Evolutionary conservation across 1,140 invertebrate species (phyloP).

Genomic region (Anadara kagoshimensis): DNA sequence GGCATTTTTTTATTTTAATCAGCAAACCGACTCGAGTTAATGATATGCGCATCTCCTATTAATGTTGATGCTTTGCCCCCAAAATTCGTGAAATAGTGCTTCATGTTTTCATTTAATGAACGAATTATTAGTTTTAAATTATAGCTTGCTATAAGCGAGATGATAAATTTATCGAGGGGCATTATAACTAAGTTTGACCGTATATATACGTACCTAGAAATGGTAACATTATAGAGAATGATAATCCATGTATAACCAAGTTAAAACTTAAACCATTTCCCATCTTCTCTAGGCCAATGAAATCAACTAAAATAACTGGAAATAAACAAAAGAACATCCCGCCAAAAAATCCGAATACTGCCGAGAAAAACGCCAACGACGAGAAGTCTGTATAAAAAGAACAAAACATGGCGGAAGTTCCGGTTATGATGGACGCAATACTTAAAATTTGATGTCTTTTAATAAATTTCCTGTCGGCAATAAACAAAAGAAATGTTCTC

Average conservation of each 20-base stretch:
- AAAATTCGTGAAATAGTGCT: no score
- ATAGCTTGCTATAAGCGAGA: no score
- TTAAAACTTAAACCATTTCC: conserved; percentile 5
- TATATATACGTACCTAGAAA: not conserved
- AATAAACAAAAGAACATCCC: conserved; percentile 10
- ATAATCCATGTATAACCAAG: not conserved
- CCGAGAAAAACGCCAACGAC: conserved; percentile 3
- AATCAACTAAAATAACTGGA: conserved; percentile 10
- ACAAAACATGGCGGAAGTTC: conserved; percentile 11
- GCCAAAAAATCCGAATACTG: conserved; percentile 23
- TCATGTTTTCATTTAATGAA: no score
- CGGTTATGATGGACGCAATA: not conserved
- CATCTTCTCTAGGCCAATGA: conserved; percentile 19
- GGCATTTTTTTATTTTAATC: no score
- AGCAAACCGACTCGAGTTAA: no score
- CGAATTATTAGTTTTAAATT: no score
- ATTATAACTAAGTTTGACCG: no score
- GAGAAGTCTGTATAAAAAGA: conserved; percentile 4
- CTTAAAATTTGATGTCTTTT: conserved; percentile 17
- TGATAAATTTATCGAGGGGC: no score
- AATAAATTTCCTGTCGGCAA: conserved; percentile 22
- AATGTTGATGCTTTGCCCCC: no score
- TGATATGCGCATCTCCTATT: no score
- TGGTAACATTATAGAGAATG: not conserved
- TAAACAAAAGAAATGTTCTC: conserved; percentile 7